Evolutionary conservation across 2,113 vertebrate genomes (phyloP).

Genomic region (Cyrtonyx montezumae): DNA sequence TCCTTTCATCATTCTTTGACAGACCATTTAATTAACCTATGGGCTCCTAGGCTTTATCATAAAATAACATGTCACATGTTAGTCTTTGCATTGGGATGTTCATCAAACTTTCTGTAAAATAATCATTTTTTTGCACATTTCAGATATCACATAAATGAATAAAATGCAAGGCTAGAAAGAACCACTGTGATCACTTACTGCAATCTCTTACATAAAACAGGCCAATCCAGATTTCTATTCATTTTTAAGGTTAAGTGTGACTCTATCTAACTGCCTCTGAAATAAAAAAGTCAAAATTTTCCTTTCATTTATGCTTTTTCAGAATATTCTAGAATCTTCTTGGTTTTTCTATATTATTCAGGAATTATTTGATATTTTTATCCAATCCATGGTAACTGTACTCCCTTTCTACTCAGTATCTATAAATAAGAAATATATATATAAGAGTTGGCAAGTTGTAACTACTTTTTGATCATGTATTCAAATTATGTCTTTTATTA

Average conservation of each 20-base stretch:
- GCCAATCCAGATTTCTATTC: neutral
- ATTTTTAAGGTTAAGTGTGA: neutral
- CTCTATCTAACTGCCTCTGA: neutral
- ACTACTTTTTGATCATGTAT: neutral
- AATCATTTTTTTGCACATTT: neutral
- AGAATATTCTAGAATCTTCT: neutral
- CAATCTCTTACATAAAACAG: constrained; percentile 5
- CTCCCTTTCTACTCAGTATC: neutral
- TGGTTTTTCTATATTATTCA: neutral
- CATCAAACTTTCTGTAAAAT: constrained; percentile 11
- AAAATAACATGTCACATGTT: neutral
- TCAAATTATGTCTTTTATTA: neutral
- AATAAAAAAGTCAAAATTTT: neutral
- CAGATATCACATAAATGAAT: constrained; percentile 17
- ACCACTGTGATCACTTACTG: neutral
- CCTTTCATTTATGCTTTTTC: neutral
- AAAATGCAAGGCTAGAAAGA: neutral
- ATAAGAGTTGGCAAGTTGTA: neutral
- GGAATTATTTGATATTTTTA: neutral
- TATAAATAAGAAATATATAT: neutral
- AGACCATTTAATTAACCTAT: constrained; percentile 38
- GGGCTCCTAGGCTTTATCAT: neutral
- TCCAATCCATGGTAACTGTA: neutral
- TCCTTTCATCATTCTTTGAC: constrained; percentile 33
- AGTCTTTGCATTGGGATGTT: constrained; percentile 12